Evolutionary conservation across 2,113 vertebrate species (phyloP), one percentile per base, ranked within the genome.

Genomic region (Solea solea): DNA sequence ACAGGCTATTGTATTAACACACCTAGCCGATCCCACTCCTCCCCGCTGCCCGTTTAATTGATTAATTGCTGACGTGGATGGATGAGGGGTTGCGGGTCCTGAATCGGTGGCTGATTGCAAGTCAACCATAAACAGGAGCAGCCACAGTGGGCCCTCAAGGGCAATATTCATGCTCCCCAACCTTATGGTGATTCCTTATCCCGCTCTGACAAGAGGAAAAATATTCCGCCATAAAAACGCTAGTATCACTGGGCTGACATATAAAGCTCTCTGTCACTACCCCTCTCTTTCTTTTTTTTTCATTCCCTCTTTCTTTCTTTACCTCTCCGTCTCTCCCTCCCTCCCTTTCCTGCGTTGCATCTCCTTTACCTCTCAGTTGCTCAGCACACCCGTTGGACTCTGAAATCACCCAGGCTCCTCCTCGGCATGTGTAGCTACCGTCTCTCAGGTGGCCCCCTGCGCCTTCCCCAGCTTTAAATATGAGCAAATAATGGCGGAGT

Each of bases 121-220:
- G 84, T 91, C 88, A 87, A 86, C 90, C 87, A 86, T 91, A 91
- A 91, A 92, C 88, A 88, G 84, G 74, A 89, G 81, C 82, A 78
- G 84, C 81, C 76, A 76, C 86, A 84, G 81, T 64, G 71, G 86
- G 76, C 88, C 86, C 90, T 91, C 85, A 88, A 90, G 85, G 86
- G 90, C 88, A 87, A 82, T 89, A 91, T 90, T 85, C 89, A 81
- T 84, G 88, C 85, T 86, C 89, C 82, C 86, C 85, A 88, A 89
- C 90, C 85, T 91, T 86, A 87, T 88, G 90, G 88, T 86, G 88
- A 91, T 90, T 90, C 88, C 89, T 91, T 90, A 88, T 87, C 85
- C 82, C 40, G 76, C 86, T 78, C 84, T 91, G 89, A 91, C 90
- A 92, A 86, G 75, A 85, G 88, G 86, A 86, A 90, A 91, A 89